phyloP scores from a whole-genome alignment of 2,113 vertebrate genomes.

The Marcusenius ussheri region DNA sequence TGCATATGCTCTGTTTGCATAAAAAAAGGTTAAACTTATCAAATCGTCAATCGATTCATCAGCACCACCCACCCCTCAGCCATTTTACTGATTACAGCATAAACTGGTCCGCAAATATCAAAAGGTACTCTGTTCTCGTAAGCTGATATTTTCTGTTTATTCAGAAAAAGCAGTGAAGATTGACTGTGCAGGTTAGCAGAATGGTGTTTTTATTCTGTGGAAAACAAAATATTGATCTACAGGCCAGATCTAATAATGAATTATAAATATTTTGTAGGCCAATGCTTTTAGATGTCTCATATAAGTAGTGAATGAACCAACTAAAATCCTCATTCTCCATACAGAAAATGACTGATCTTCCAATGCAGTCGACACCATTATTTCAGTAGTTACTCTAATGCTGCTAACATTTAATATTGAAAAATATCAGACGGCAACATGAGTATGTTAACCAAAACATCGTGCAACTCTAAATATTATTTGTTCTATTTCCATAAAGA shows the following conservation, averaged over 20 bases:
- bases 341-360: background rate
- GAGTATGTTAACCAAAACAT: too few relatives aligned
- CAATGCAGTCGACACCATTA: background rate
- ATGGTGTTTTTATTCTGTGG: background rate
- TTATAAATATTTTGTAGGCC: background rate
- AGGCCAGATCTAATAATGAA: background rate
- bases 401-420: background rate
- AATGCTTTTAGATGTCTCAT: background rate
- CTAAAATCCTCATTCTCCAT: too few relatives aligned
- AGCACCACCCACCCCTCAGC: background rate
- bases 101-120: background rate
- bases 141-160: background rate
- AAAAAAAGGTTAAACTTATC: background rate
- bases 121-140: background rate
- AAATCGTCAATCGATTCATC: background rate
- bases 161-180: background rate
- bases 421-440: too few relatives aligned
- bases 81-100: background rate
- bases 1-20: background rate
- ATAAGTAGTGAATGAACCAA: background rate
- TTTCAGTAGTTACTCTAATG: background rate
- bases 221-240: background rate
- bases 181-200: background rate
- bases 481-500: too few relatives aligned
- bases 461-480: too few relatives aligned